Evolutionary conservation across 92 coral and sea anemone genomes (phyloP).

Genomic region (Phenganax marumi): DNA sequence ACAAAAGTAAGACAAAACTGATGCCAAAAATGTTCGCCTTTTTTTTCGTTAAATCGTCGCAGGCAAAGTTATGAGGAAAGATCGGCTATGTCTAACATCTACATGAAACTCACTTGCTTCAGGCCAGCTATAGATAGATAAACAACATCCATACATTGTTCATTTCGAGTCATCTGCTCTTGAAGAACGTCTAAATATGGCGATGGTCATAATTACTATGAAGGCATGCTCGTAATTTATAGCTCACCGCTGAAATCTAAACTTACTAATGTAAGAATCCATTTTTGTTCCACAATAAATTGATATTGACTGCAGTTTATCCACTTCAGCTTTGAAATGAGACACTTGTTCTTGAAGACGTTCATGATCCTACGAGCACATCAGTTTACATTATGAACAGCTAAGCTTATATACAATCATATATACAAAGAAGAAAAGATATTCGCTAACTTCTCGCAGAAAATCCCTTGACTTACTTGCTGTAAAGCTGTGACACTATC

Average conservation of each 20-base stretch:
- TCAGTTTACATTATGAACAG: neutral
- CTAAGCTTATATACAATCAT: neutral
- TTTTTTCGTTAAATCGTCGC: neutral
- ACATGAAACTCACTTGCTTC: slow-evolving; percentile 65
- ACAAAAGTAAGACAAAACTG: too few species aligned
- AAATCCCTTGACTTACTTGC: slow-evolving; percentile 7
- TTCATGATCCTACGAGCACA: slow-evolving; percentile 76
- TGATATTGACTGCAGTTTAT: slow-evolving; percentile 81
- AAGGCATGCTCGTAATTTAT: neutral
- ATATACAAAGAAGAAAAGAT: neutral
- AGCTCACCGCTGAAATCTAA: neutral
- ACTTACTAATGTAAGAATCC: slow-evolving; percentile 96
- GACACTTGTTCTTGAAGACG: slow-evolving; percentile 87
- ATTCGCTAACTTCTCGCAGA: neutral
- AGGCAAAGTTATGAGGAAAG: neutral
- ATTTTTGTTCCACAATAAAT: slow-evolving; percentile 92
- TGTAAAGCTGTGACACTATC: slow-evolving; percentile 31
- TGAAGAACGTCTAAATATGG: slow-evolving; percentile 70
- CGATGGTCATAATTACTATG: neutral
- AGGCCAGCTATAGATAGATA: slow-evolving; percentile 93
- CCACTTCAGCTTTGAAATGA: slow-evolving; percentile 75
- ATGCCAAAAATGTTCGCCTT: too few species aligned
- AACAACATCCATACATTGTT: slow-evolving; percentile 65
- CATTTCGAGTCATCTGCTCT: slow-evolving; percentile 66
- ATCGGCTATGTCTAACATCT: neutral